Evolutionary conservation across 2,888 invertebrate species (phyloP).

Genomic region (Tupiocoris notatus): DNA sequence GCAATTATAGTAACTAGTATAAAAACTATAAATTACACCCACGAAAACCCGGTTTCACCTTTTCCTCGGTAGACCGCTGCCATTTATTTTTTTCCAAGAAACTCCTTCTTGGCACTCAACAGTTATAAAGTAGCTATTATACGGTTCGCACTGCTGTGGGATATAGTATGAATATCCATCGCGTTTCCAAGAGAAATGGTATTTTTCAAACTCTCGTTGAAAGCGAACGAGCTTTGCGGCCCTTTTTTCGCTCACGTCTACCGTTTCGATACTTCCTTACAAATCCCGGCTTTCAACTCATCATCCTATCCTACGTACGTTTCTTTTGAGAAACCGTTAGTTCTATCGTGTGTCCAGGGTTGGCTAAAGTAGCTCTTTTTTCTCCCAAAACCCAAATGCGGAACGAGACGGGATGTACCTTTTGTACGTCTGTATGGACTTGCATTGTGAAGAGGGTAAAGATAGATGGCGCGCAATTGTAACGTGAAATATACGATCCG

Average conservation of each 20-base stretch:
- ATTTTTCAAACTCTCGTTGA: constrained; percentile 14
- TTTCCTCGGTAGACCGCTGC: no score
- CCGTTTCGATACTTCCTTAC: constrained; percentile 6
- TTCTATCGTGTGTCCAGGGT: background rate
- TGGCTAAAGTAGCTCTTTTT: constrained; percentile 1
- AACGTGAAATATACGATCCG: background rate
- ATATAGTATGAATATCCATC: no score
- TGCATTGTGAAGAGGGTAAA: background rate
- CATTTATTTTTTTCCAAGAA: no score
- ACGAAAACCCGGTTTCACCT: no score
- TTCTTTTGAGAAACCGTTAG: background rate
- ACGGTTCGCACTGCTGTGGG: no score
- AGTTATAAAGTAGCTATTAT: no score
- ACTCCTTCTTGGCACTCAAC: no score
- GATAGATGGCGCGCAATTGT: background rate
- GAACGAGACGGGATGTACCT: background rate
- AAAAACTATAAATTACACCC: no score
- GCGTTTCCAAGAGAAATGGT: background rate
- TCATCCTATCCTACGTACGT: constrained; percentile 2
- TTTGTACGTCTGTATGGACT: background rate
- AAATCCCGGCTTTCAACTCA: constrained; percentile 24
- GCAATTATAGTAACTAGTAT: no score
- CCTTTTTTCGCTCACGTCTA: constrained; percentile 1
- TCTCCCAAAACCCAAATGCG: background rate
- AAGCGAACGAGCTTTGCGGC: constrained; percentile 11